Percentiles rank a stretch among this genome's conserved stretches.
These are phyloP conservation scores for Heterocephalus glaber DNA, from an alignment of 2,113 vertebrate species.

Conservation along the genomic window DNA sequence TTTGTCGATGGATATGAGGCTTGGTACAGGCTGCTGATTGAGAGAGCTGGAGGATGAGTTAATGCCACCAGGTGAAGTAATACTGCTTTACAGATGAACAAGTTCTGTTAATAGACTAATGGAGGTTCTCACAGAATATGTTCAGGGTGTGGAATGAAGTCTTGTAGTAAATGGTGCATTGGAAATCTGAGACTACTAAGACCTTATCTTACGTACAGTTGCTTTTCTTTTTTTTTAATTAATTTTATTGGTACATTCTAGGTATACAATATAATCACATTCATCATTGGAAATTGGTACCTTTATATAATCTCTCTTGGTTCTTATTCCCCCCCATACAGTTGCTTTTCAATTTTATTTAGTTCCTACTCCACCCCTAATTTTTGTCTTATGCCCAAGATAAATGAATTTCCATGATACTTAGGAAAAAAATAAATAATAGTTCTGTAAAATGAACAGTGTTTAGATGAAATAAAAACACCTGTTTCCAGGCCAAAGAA, in stretches of 20 bases:
- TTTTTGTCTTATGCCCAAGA: slow-evolving; percentile 1
- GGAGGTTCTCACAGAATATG: not conserved
- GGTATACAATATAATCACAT: too few species aligned
- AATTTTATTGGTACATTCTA: too few species aligned
- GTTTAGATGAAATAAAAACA: not conserved
- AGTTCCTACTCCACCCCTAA: not conserved
- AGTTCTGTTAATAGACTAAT: not conserved
- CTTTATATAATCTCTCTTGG: too few species aligned
- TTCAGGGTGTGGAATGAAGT: not conserved
- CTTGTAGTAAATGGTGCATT: not conserved
- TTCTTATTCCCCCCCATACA: too few species aligned
- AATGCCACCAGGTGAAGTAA: not conserved
- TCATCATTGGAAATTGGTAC: too few species aligned
- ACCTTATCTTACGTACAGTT: not conserved
- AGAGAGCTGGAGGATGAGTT: slow-evolving; percentile 53
- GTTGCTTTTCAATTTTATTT: slow-evolving; percentile 9
- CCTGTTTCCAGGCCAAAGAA: not conserved
- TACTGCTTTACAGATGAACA: not conserved
- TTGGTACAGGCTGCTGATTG: not conserved
- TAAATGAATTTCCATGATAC: slow-evolving; percentile 32
- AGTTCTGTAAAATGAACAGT: not conserved
- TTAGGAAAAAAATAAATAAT: not conserved
- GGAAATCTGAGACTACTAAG: not conserved
- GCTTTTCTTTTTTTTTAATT: too few species aligned
- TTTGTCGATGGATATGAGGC: slow-evolving; percentile 24